Evolutionary conservation across 2,888 invertebrate species (phyloP).

Genomic region (Drosophila demipolita): DNA sequence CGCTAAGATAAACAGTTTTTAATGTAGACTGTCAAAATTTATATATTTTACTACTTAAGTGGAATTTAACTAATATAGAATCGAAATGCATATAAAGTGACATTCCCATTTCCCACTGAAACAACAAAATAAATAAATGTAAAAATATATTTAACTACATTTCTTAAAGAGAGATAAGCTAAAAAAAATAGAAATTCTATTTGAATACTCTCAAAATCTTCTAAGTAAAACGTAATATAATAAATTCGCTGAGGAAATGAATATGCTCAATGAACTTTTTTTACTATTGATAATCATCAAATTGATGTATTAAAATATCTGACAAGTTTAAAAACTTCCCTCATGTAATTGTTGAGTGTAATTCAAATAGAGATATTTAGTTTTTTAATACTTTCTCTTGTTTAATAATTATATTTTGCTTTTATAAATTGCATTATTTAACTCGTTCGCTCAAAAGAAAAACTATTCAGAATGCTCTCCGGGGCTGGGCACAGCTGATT

Average conservation of each 20-base stretch:
- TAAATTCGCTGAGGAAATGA: not conserved
- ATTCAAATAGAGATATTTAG: not conserved
- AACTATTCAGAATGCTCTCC: slow-evolving; percentile 8
- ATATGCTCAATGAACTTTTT: not conserved
- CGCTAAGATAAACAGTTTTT: not conserved
- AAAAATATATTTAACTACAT: not conserved
- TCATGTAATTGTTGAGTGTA: not conserved
- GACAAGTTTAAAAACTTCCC: not conserved
- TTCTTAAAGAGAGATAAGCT: not conserved
- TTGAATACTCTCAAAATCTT: not conserved
- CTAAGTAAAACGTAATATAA: not conserved
- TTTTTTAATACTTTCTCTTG: not conserved
- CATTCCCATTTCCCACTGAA: not conserved
- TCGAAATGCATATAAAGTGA: too few relatives aligned
- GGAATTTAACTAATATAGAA: too few relatives aligned
- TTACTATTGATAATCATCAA: not conserved
- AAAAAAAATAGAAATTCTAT: not conserved
- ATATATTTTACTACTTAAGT: too few relatives aligned
- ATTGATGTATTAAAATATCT: not conserved
- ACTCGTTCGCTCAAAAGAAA: not conserved
- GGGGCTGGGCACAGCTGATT: slow-evolving; percentile 18
- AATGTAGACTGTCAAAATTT: too few relatives aligned
- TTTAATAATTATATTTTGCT: not conserved
- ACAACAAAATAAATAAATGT: not conserved
- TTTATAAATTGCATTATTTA: not conserved